Conservation (phyloP, 2,888 invertebrate genomes). For the Cataglyphis albicans region DNA sequence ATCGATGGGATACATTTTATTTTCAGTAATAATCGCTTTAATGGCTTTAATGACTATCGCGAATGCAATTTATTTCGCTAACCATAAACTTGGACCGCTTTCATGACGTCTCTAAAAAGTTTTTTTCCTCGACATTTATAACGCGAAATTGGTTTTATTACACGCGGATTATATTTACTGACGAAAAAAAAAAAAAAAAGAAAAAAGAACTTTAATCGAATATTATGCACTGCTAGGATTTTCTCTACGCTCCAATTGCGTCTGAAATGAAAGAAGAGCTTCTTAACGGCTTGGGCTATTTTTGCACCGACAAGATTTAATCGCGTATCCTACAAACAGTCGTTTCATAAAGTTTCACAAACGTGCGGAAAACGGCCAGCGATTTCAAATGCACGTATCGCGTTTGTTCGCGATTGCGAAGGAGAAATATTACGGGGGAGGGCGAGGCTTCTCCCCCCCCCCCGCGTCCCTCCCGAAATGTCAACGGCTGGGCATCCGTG, state of each 20-base stretch:
- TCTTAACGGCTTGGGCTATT: neutral
- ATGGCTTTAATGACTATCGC: slow-evolving; percentile 22
- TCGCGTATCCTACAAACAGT: neutral
- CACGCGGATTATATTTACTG: neutral
- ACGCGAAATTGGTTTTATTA: slow-evolving; percentile 20
- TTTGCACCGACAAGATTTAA: neutral
- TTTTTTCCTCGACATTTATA: neutral
- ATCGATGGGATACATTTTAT: slow-evolving; percentile 45
- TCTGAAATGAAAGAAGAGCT: neutral
- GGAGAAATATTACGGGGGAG: slow-evolving; percentile 12
- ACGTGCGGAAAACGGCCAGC: neutral
- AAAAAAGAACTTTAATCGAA: slow-evolving; percentile 26
- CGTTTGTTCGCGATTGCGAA: slow-evolving; percentile 34
- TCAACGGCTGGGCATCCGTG: slow-evolving; percentile 57
- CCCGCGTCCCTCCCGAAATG: slow-evolving; percentile 58
- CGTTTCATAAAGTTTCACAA: slow-evolving; percentile 11
- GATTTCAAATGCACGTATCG: slow-evolving; percentile 43
- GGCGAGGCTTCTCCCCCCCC: neutral
- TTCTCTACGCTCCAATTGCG: no score
- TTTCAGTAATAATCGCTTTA: slow-evolving; percentile 36
- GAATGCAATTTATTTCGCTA: slow-evolving; percentile 12
- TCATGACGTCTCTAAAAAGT: slow-evolving; percentile 2
- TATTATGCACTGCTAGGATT: neutral
- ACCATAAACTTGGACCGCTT: slow-evolving; percentile 12
- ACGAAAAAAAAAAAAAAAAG: neutral